phyloP scores from a whole-genome alignment of 2,888 invertebrate species.

The Cephus sareptanus region DNA sequence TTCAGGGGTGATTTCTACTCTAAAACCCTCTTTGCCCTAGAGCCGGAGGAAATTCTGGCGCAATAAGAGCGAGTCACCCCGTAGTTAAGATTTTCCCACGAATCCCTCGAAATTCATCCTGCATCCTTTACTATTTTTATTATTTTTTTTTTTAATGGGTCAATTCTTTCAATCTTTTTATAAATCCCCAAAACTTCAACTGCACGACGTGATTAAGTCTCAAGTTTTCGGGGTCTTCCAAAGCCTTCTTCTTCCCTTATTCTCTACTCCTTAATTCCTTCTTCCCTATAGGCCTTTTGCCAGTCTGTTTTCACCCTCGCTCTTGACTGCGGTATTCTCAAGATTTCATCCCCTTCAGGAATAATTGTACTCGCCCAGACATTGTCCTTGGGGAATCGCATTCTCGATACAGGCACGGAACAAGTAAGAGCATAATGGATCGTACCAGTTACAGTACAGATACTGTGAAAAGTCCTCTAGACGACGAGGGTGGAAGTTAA shows the following conservation, averaged over 20 bases:
- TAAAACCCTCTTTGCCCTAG: neutral
- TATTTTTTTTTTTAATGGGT: neutral
- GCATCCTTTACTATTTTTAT: neutral
- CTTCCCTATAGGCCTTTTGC: neutral
- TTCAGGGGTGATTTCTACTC: neutral
- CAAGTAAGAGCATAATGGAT: slow-evolving; percentile 9
- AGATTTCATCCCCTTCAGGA: slow-evolving; percentile 1
- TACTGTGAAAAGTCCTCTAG: slow-evolving; percentile 3
- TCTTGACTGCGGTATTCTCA: neutral
- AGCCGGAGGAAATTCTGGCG: neutral
- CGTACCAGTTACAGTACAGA: neutral
- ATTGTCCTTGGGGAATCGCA: slow-evolving; percentile 15
- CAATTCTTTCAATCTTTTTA: neutral
- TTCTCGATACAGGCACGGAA: slow-evolving; percentile 23
- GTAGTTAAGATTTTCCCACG: neutral
- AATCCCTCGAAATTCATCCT: neutral
- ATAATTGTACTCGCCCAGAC: neutral
- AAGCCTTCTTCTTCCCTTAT: neutral
- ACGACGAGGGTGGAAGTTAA: neutral
- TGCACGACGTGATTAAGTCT: neutral
- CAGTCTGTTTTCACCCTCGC: neutral
- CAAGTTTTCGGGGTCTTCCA: neutral
- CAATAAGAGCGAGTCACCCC: neutral
- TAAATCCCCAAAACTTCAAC: neutral
- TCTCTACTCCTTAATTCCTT: neutral